Evolutionary conservation across 2,888 invertebrate genomes (phyloP).

Genomic region (Bellardia pandia): DNA sequence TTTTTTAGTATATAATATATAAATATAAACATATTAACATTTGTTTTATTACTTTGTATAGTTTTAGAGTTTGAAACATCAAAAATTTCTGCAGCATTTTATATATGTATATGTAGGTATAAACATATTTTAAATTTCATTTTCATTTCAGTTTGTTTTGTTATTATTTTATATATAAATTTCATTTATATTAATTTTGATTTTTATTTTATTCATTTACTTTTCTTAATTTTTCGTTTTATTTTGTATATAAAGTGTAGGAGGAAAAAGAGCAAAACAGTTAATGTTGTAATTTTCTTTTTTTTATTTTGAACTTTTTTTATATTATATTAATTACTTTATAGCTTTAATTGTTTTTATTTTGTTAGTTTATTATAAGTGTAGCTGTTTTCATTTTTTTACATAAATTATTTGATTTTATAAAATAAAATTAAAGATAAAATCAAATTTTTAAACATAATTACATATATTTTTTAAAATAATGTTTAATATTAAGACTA

Average conservation of each 20-base stretch:
- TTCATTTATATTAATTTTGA: slow-evolving; percentile 71
- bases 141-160: background rate
- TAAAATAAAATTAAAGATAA: background rate
- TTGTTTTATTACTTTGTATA: slow-evolving; percentile 31
- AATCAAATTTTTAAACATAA: no score
- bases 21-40: slow-evolving; percentile 68
- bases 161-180: slow-evolving; percentile 59
- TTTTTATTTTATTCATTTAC: slow-evolving; percentile 40
- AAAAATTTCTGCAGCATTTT: slow-evolving; percentile 60
- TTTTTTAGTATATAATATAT: slow-evolving; percentile 36
- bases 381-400: background rate
- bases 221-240: slow-evolving; percentile 50
- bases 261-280: slow-evolving; percentile 54
- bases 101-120: slow-evolving; percentile 13
- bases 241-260: slow-evolving; percentile 49
- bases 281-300: slow-evolving; percentile 59
- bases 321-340: slow-evolving; percentile 7
- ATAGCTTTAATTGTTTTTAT: background rate
- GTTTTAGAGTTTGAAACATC: slow-evolving; percentile 55
- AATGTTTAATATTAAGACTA: no score
- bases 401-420: background rate
- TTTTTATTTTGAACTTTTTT: slow-evolving; percentile 29
- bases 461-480: no score
- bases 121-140: slow-evolving; percentile 36
- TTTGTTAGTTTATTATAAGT: background rate